A percentile compares a stretch with the other conserved stretches of the same genome.
Conservation (phyloP, 2,113 vertebrate genomes). For the Mungos mungo region DNA sequence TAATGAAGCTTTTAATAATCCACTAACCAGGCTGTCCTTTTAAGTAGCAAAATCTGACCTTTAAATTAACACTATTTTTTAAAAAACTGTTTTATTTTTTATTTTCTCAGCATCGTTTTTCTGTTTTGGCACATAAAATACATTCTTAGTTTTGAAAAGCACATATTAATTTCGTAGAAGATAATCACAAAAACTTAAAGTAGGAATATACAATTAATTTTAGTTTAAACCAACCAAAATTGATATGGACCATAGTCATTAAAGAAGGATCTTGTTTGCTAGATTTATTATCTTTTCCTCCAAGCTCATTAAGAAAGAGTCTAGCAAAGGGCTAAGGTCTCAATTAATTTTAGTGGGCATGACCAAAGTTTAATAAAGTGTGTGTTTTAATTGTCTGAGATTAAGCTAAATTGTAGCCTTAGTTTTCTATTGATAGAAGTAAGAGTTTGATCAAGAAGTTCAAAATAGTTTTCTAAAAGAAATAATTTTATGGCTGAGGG, state of each 20-base stretch:
- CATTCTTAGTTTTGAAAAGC: constrained; percentile 67
- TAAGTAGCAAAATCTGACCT: constrained; percentile 70
- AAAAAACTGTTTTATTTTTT: constrained; percentile 64
- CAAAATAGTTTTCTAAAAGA: constrained; percentile 30
- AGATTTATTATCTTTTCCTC: constrained; percentile 72
- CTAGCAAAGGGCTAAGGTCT: constrained; percentile 67
- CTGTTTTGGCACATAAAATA: constrained; percentile 48
- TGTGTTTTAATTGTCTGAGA: constrained; percentile 74
- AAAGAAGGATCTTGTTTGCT: constrained; percentile 56
- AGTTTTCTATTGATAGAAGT: constrained; percentile 63
- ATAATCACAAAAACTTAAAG: constrained; percentile 62
- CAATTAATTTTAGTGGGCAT: constrained; percentile 76
- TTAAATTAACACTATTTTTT: constrained; percentile 61
- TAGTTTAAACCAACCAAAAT: constrained; percentile 47
- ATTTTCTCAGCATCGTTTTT: constrained; percentile 39
- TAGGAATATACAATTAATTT: constrained; percentile 64
- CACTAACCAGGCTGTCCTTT: constrained; percentile 54
- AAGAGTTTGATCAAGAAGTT: constrained; percentile 58
- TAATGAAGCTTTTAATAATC: constrained; percentile 77
- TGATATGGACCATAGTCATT: constrained; percentile 40
- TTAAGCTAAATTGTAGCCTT: constrained; percentile 43
- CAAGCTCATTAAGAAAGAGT: constrained; percentile 77
- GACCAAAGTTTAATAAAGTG: constrained; percentile 73
- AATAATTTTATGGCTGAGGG: background rate
- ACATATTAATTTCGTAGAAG: constrained; percentile 59